These are phyloP conservation scores for Dasyornis broadbenti DNA, from an alignment of 2,113 vertebrate genomes.

Conservation along the genomic window DNA sequence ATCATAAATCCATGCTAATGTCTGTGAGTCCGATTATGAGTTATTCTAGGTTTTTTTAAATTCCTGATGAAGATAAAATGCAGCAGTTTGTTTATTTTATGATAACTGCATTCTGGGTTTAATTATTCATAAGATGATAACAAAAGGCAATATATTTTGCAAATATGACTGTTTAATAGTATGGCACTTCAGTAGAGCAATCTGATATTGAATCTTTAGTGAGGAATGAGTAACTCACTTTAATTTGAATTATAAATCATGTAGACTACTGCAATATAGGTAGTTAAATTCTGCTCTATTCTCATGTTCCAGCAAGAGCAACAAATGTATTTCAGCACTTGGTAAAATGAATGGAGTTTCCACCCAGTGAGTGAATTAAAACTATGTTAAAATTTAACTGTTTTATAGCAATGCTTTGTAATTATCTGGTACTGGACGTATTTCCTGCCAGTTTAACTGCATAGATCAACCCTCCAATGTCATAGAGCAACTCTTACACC, in stretches of 20 bases:
- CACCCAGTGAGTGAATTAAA: neutral
- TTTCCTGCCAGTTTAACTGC: neutral
- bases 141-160: conserved; percentile 6
- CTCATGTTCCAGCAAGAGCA: neutral
- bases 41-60: neutral
- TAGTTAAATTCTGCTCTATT: neutral
- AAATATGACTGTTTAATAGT: neutral
- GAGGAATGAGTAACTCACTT: neutral
- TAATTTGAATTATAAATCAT: conserved; percentile 10
- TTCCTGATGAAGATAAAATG: conserved; percentile 12
- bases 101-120: neutral
- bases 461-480: neutral
- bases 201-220: neutral
- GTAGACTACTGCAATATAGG: neutral
- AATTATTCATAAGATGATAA: conserved; percentile 26
- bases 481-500: neutral
- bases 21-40: neutral
- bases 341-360: neutral
- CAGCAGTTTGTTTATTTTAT: neutral
- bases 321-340: neutral
- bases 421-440: neutral
- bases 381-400: neutral
- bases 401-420: neutral
- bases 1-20: neutral
- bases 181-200: neutral